Evolutionary conservation across 2,113 vertebrate species (phyloP).

Genomic region (Gavia stellata): DNA sequence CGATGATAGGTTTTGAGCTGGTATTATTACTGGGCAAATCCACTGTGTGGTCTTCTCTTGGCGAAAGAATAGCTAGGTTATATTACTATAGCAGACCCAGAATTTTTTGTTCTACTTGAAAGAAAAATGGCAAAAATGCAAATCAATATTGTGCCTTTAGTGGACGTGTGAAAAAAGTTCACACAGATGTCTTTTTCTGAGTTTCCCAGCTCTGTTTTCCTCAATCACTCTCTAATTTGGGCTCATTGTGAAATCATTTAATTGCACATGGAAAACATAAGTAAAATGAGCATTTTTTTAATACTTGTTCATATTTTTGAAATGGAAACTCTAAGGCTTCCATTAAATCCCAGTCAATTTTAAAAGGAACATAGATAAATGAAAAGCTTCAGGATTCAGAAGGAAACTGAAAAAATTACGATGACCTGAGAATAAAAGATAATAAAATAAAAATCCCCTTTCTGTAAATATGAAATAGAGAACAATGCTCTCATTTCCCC

Average conservation of each 20-base stretch:
- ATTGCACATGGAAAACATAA: not conserved
- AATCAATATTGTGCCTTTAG: not conserved
- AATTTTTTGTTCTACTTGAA: not conserved
- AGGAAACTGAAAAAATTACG: not conserved
- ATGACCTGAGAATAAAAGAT: not conserved
- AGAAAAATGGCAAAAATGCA: not conserved
- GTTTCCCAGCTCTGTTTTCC: not conserved
- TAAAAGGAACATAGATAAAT: not conserved
- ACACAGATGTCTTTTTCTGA: not conserved
- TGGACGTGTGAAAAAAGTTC: not conserved
- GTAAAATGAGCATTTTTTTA: not conserved
- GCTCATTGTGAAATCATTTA: not conserved
- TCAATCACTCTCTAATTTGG: not conserved
- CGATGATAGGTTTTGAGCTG: not conserved
- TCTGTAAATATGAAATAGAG: not conserved
- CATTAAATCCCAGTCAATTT: not conserved
- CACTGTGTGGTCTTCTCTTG: not conserved
- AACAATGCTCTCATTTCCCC: not conserved
- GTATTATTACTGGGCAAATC: not conserved
- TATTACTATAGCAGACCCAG: not conserved
- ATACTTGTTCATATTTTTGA: not conserved
- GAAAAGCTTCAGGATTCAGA: not conserved
- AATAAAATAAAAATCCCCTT: not conserved
- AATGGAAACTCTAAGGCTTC: not conserved
- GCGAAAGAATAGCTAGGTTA: not conserved